phyloP scores from a whole-genome alignment of 2,888 invertebrate genomes.

The Tenthredo mesomela region DNA sequence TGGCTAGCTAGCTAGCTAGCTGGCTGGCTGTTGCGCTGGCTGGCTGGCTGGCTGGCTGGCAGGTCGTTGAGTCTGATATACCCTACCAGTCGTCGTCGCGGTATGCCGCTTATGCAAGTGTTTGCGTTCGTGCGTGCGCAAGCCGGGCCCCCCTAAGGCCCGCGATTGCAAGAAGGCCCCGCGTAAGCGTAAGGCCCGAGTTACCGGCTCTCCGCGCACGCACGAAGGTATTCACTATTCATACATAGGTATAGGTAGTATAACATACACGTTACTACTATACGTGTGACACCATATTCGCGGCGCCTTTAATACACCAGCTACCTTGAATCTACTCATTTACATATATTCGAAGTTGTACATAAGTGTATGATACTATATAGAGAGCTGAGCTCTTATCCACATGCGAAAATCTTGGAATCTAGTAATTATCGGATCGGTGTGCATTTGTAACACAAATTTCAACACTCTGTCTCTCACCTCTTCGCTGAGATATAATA shows the following conservation, averaged over 20 bases:
- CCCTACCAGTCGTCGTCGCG: slow-evolving; percentile 18
- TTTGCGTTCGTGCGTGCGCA: not conserved
- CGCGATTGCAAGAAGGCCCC: not conserved
- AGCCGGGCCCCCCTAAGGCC: not conserved
- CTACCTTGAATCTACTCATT: not conserved
- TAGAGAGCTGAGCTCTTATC: not conserved
- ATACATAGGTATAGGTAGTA: not conserved
- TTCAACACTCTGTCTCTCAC: no score
- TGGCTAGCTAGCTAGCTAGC: not conserved
- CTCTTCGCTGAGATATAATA: no score
- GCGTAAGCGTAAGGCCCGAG: not conserved
- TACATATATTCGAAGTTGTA: not conserved
- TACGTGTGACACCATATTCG: slow-evolving; percentile 15
- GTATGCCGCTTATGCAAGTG: not conserved
- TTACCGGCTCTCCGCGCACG: not conserved
- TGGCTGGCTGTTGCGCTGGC: slow-evolving; percentile 52
- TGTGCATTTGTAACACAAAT: no score
- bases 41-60: slow-evolving; percentile 60
- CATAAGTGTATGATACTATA: not conserved
- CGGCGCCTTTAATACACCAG: not conserved
- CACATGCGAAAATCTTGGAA: not conserved
- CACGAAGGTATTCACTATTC: not conserved
- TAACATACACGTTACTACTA: not conserved
- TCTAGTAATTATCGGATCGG: no score
- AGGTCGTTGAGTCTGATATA: slow-evolving; percentile 65